Percentiles rank a stretch among this genome's conserved stretches.
These are phyloP conservation scores for Cyanoderma ruficeps DNA, from an alignment of 2,113 vertebrate species.

Conservation along the genomic window DNA sequence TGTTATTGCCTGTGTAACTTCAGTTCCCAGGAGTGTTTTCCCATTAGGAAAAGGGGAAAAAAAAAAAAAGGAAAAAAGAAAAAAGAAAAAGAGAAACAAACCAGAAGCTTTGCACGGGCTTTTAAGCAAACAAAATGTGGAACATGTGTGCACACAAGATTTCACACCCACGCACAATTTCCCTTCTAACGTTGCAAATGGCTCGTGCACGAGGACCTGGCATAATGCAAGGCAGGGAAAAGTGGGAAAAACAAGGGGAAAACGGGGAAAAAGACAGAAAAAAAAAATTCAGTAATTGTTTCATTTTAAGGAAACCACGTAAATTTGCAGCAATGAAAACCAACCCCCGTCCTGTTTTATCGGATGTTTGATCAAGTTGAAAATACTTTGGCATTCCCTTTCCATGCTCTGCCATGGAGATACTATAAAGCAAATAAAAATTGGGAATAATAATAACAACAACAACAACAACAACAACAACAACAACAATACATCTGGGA, in stretches of 20 bases:
- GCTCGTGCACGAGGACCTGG: conserved; percentile 25
- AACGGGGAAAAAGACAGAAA: background rate
- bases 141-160: conserved; percentile 58
- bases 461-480: background rate
- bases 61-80: background rate
- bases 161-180: conserved; percentile 61
- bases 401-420: background rate
- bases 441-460: background rate
- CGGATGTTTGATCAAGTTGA: background rate
- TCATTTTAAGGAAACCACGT: background rate
- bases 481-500: background rate
- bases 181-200: conserved; percentile 29
- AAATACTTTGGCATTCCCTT: background rate
- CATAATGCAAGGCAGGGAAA: background rate
- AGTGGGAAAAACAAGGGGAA: background rate
- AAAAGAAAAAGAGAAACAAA: too few relatives aligned
- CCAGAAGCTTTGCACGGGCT: conserved; percentile 27
- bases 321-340: background rate
- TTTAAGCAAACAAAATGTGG: conserved; percentile 67
- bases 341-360: background rate
- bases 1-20: conserved; percentile 22
- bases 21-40: conserved; percentile 13
- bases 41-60: background rate
- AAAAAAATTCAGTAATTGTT: background rate
- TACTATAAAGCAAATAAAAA: background rate